Base-by-base conservation (phyloP, 2,113 vertebrate species). In the Chloropsis cyanopogon region DNA sequence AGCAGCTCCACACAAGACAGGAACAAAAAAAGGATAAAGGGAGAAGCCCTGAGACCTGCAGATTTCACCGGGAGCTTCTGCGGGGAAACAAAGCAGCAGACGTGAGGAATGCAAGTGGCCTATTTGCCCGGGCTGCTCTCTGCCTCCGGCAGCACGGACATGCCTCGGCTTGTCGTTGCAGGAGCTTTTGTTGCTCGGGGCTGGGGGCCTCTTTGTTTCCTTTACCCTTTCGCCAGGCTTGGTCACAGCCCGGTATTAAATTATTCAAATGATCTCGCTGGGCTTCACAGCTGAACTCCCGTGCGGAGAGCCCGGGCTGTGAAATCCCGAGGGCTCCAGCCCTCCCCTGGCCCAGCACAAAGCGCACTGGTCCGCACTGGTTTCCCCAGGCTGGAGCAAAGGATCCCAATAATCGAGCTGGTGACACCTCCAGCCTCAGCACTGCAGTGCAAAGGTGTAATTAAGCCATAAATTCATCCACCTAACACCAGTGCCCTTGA, bases 141-240 rank as follows among this genome's bases (percentile, higher is more conserved):
- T 70, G 96, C 96, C 95, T 89, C 59, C 37, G 92, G 93, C 92
- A 31, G 79, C 59, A 23, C 37, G 66, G 94, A 96, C 91, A 54
- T 88, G 97, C 81, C 92, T 88, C 54, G 8, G 92, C 97, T 88
- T 96, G 96, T 90, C 77, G 65, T 70, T 95, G 60, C 93, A 71
- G 87, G 89, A 95, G 91, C 92, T 91, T 87, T 93, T 96, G 93
- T 97, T 93, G 92, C 85, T 96, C 63, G 75, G 93, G 95, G 88
- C 92, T 88, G 93, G 94, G 95, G 96, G 91, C 94, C 93, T 95
- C 96, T 96, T 91, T 95, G 96, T 92, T 92, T 94, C 95, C 92
- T 93, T 93, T 94, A 90, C 90, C 90, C 96, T 90, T 84, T 95
- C 57, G 42, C 96, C 93, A 79, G 92, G 81, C 86, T 95, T 81